Percentiles rank a stretch among this genome's conserved stretches.
phyloP scores from a whole-genome alignment of 2,888 invertebrate species.

The Agrochola litura region DNA sequence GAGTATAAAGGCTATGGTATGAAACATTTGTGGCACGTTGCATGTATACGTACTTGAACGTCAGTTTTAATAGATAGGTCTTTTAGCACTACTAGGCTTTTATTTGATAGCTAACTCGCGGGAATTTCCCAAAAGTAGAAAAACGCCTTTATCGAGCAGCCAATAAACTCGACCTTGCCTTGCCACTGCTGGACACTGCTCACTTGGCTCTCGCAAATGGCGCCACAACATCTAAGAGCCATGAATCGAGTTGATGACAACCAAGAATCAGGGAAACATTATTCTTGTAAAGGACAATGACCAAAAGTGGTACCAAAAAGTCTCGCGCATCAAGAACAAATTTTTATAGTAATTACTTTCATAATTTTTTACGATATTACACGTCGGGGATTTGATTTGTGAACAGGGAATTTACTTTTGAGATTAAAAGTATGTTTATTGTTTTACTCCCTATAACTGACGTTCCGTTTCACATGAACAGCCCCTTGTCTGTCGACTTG shows the following conservation, averaged over 20 bases:
- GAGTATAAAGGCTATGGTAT: neutral
- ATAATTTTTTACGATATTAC: too few relatives aligned
- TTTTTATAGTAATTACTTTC: too few relatives aligned
- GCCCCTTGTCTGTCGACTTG: too few relatives aligned
- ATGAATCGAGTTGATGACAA: neutral
- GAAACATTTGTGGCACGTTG: neutral
- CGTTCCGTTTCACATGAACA: too few relatives aligned
- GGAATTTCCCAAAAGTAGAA: neutral
- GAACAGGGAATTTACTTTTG: too few relatives aligned
- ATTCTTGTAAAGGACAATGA: neutral
- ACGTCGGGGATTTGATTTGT: too few relatives aligned
- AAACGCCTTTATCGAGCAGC: neutral
- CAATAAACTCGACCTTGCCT: neutral
- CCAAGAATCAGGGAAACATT: too few relatives aligned
- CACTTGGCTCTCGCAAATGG: neutral
- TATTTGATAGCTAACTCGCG: neutral
- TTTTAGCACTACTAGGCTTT: neutral
- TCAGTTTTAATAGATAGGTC: neutral
- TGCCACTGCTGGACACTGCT: neutral
- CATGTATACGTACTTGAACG: neutral
- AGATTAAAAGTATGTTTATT: too few relatives aligned
- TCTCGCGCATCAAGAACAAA: too few relatives aligned
- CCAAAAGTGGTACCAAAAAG: too few relatives aligned
- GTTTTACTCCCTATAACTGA: too few relatives aligned
- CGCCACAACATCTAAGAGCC: neutral